Percentiles rank a stretch among this genome's conserved stretches.
These are phyloP conservation scores for Hylia prasina DNA, from an alignment of 2,113 vertebrate genomes.

Conservation along the genomic window DNA sequence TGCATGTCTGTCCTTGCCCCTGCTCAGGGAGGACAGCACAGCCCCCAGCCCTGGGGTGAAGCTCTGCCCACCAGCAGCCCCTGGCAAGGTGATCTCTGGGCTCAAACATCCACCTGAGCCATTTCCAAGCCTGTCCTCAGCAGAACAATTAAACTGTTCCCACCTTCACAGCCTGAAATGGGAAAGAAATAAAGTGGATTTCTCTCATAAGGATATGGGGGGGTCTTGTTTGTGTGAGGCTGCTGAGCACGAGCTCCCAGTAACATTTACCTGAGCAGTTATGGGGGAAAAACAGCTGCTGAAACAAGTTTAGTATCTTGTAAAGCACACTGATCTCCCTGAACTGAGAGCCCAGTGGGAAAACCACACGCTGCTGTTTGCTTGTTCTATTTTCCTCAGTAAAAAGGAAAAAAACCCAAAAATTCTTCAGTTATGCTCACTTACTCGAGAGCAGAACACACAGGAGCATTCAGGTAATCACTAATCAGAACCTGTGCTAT, in stretches of 20 bases:
- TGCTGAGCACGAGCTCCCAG: background rate
- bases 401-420: background rate
- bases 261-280: background rate
- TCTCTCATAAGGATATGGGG: rapidly evolving
- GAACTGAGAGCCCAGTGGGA: background rate
- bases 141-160: background rate
- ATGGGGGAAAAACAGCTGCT: background rate
- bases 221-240: background rate
- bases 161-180: background rate
- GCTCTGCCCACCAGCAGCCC: background rate
- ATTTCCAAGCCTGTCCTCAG: background rate
- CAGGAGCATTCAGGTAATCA: background rate
- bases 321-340: background rate
- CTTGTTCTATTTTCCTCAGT: background rate
- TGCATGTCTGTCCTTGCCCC: background rate
- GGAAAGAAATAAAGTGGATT: background rate
- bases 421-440: background rate
- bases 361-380: background rate
- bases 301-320: background rate
- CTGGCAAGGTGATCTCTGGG: background rate
- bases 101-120: background rate
- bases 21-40: background rate
- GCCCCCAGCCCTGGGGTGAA: background rate
- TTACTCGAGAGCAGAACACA: background rate
- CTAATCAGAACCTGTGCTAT: background rate